Conservation (phyloP, 2,888 invertebrate genomes). For the Machimus atricapillus region DNA sequence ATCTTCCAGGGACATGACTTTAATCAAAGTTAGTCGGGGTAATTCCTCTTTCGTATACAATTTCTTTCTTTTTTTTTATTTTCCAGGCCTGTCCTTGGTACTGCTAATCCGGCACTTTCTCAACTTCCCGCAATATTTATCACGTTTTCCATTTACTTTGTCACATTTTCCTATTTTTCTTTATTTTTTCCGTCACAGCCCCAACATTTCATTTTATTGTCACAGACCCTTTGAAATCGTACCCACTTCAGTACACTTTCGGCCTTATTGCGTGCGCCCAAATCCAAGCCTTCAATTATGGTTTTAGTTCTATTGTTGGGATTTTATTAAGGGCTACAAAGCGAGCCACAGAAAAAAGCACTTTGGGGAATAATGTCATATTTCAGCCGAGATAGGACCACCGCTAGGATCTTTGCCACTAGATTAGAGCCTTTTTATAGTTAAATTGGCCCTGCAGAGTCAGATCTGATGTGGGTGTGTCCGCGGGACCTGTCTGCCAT, state of each 20-base stretch:
- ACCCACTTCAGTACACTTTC: constrained; percentile 7
- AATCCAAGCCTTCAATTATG: constrained; percentile 35
- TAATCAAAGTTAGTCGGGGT: neutral
- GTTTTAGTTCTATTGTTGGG: constrained; percentile 33
- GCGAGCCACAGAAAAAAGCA: constrained; percentile 7
- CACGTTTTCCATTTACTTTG: constrained; percentile 22
- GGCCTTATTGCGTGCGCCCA: constrained; percentile 10
- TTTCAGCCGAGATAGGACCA: neutral
- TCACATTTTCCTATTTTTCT: neutral
- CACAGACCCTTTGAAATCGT: constrained; percentile 5
- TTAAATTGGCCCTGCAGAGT: neutral
- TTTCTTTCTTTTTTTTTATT: neutral
- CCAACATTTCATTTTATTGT: constrained; percentile 30
- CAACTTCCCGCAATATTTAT: constrained; percentile 6
- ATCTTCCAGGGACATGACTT: neutral
- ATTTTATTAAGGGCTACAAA: constrained; percentile 36
- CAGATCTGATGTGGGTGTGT: neutral
- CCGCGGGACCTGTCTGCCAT: neutral
- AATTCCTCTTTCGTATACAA: neutral
- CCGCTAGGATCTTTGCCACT: neutral
- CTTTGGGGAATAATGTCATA: constrained; percentile 21
- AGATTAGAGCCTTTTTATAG: neutral
- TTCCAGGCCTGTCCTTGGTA: neutral
- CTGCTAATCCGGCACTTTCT: neutral
- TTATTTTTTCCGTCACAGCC: neutral